Evolutionary conservation across 1,140 invertebrate species (phyloP), one percentile per base, ranked within the genome.

Genomic region (Zaprionus ornatus): DNA sequence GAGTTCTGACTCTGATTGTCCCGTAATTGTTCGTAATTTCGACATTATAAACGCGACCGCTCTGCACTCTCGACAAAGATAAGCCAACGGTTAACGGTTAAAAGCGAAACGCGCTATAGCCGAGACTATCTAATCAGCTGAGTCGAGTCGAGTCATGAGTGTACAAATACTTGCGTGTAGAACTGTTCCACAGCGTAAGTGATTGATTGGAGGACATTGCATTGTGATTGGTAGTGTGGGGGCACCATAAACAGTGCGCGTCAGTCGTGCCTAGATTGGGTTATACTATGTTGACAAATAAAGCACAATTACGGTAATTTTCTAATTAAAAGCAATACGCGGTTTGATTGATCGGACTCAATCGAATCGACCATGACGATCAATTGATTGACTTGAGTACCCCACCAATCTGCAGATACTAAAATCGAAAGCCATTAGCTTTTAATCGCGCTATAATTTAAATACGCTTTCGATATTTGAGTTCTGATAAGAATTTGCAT

Each of bases 21-120:
- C 55, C 42, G 70, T 85, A 85, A 85, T 85, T 85, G 78, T 85
- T 85, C 74, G 80, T 85, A 85, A 85, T 85, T 85, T 85, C 62
- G 62, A 85, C 74, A 77, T 71, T 84, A 84, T 84, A 80, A 84
- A 73, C 52, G 60, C 63, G 63, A 42, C 21, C 45, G 35, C 40
- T 54, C 32, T 42, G 23, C 40, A 45, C 40, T 17, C n/a, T 2
- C n/a, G 7, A n/a, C 5, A 19, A 45, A 84, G 82, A 84, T 77
- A 80, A 76, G 25, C 40, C 13, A 27, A 37, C 55, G 32, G 48
- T 40, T 65, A 66, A 50, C 59, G 67, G 71, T 55, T 63, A 73
- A 67, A 45, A n/a, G 29, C 77, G 27, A 68, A 65, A 42, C 63
- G 71, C 40, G 40, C 40, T 45, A 17, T 69, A 62, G 42, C 55